Percentiles rank a stretch among this genome's conserved stretches.
phyloP scores from a whole-genome alignment of 2,888 invertebrate genomes.

The Argynnis bischoffii region DNA sequence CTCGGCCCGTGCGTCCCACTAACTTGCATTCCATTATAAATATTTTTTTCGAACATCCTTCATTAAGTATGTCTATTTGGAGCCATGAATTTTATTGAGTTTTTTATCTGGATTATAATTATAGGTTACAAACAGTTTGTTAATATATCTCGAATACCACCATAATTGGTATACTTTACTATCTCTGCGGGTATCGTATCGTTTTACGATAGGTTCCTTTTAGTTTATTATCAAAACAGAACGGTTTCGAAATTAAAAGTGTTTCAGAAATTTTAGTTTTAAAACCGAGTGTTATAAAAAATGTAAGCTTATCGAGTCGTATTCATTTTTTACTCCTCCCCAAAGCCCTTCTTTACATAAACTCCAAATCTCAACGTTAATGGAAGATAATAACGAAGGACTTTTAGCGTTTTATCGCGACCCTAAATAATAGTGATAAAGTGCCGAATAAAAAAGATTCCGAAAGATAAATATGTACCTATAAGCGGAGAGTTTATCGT shows the following conservation, averaged over 20 bases:
- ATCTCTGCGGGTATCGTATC: slow-evolving; percentile 15
- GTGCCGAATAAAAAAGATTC: slow-evolving; percentile 70
- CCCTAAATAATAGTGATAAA: slow-evolving; percentile 77
- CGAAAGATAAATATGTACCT: slow-evolving; percentile 60
- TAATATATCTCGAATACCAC: slow-evolving; percentile 17
- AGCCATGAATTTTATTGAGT: slow-evolving; percentile 11
- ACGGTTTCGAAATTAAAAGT: slow-evolving; percentile 20
- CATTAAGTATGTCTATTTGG: slow-evolving; percentile 45
- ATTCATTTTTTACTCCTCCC: slow-evolving; percentile 32
- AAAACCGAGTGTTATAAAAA: slow-evolving; percentile 18
- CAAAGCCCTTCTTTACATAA: slow-evolving; percentile 35
- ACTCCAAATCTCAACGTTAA: slow-evolving; percentile 40
- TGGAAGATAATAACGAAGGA: slow-evolving; percentile 41
- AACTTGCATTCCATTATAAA: slow-evolving; percentile 33
- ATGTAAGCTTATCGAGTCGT: slow-evolving; percentile 29
- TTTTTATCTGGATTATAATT: slow-evolving; percentile 15
- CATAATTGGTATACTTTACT: neutral
- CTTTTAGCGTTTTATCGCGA: slow-evolving; percentile 63
- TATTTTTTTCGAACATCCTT: slow-evolving; percentile 35
- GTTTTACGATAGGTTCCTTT: slow-evolving; percentile 16
- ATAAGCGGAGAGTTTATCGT: slow-evolving; percentile 64
- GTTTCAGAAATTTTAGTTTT: slow-evolving; percentile 20
- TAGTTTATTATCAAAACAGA: slow-evolving; percentile 13
- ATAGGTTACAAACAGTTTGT: slow-evolving; percentile 15
- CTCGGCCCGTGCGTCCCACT: slow-evolving; percentile 58